Percentiles rank a stretch among this genome's conserved stretches.
phyloP scores from a whole-genome alignment of 1,140 invertebrate genomes.

The Latrodectus geometricus region DNA sequence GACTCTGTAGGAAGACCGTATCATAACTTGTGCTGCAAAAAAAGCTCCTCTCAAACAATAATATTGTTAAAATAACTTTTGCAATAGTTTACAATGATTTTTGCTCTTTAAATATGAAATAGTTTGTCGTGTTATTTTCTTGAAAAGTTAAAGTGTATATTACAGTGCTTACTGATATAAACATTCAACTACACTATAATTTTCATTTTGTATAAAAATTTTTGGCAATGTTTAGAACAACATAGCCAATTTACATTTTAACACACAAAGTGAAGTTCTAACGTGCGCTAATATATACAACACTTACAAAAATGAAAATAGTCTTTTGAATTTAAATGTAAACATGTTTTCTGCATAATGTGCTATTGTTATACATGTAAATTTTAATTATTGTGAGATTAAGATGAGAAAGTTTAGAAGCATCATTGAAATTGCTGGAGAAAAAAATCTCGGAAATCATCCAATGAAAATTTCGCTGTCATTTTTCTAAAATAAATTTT shows the following conservation, averaged over 20 bases:
- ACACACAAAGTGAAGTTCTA: not conserved
- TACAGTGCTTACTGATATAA: slow-evolving; percentile 55
- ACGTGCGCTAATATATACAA: no score
- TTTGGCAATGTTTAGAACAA: slow-evolving; percentile 58
- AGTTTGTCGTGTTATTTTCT: slow-evolving; percentile 43
- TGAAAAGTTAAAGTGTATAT: slow-evolving; percentile 49
- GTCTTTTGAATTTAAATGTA: no score
- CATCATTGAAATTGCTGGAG: no score
- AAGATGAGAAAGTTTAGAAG: no score
- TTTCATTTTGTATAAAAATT: slow-evolving; percentile 48
- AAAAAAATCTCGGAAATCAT: no score
- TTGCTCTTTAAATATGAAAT: slow-evolving; percentile 50
- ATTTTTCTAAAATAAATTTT: no score
- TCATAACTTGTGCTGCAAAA: not conserved
- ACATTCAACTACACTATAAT: slow-evolving; percentile 47
- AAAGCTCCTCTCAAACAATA: slow-evolving; percentile 41
- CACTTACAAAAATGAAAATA: no score
- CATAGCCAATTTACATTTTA: slow-evolving; percentile 14
- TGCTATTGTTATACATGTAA: no score
- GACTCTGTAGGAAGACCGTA: no score
- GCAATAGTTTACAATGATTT: slow-evolving; percentile 25
- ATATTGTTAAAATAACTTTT: slow-evolving; percentile 14
- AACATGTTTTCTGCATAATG: no score
- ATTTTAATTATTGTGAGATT: no score
- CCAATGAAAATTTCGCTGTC: no score